Evolutionary conservation across 2,797 vertebrate genomes (phyloP).

Genomic region (Gouania willdenowi): DNA sequence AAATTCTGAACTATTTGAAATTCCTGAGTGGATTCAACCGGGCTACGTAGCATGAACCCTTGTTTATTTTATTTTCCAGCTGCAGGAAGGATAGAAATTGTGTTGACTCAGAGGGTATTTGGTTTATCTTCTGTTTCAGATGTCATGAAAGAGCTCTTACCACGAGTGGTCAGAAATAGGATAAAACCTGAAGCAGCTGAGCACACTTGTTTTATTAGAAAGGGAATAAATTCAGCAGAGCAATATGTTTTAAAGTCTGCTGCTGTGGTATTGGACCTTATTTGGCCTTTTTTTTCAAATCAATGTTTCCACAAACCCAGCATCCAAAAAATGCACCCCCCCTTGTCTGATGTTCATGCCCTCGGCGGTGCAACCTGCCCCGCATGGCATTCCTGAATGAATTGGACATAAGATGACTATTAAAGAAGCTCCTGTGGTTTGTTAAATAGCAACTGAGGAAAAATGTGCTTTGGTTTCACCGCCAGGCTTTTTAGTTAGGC

Average conservation of each 20-base stretch:
- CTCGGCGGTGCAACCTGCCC: constrained; percentile 37
- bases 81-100: constrained; percentile 51
- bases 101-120: constrained; percentile 69
- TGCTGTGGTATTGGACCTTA: constrained; percentile 41
- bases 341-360: constrained; percentile 19
- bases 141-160: constrained; percentile 53
- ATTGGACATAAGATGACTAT: constrained; percentile 47
- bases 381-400: constrained; percentile 53
- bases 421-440: constrained; percentile 43
- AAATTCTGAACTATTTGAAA: constrained; percentile 64
- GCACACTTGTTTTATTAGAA: constrained; percentile 29
- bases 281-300: constrained; percentile 12
- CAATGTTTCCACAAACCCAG: constrained; percentile 34
- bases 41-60: constrained; percentile 50
- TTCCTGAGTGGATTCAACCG: constrained; percentile 58
- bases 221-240: constrained; percentile 41
- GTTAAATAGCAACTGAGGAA: constrained; percentile 47
- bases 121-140: constrained; percentile 63
- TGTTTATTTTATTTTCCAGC: constrained; percentile 72
- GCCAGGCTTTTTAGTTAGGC: too few species aligned
- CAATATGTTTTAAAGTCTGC: constrained; percentile 66
- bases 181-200: constrained; percentile 65
- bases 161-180: constrained; percentile 53
- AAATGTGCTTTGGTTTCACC: too few species aligned
- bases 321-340: constrained; percentile 36